Base-by-base conservation (phyloP, 2,113 vertebrate genomes). In the Gila orcuttii region DNA sequence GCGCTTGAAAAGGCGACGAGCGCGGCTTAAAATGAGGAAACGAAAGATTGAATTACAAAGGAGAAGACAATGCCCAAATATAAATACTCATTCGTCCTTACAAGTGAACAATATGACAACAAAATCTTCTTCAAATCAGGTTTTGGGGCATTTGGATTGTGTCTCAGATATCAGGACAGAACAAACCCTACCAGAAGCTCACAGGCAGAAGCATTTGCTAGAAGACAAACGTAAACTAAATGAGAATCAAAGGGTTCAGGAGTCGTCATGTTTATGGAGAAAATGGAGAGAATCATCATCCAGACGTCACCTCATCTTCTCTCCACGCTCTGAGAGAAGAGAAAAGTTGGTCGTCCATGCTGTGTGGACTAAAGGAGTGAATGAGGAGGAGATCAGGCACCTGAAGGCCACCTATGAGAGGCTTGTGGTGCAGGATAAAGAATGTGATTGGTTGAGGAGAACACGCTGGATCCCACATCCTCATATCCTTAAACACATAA, bases 401-500 rank as follows among this genome's bases (percentile, higher is more conserved):
- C 94, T 99, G 90, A 96, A 94, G 28, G 92, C 93, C 85, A 95
- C 95, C 0, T 98, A 97, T 0, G 96, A 98, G 88, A 95, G 94
- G 83, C 92, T 99, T 91, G 92, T 97, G 9, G 96, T 93, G 90
- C 94, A 96, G 89, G 95, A 97, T 89, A 95, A 95, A 0, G 95
- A 95, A 90, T 95, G 93, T 90, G 95, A 96, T 89, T 99, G 97
- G 97, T 95, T 99, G 85, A 97, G 95, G 9, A 96, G 97, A 91
- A 97, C 96, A 0, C 93, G 93, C 7, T 99, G 98, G 98, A 96
- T 96, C 28, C 94, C 96, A 91, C 98, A 99, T 90, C 97, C 98
- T 94, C 93, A 99, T 99, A 99, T 99, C 98, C 97, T 99, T 96
- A 42, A 39, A 73, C 36, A 10, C 76, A 45, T 47, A 80, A 52